Conservation (phyloP, 2,888 invertebrate species). For the Luperina testacea region DNA sequence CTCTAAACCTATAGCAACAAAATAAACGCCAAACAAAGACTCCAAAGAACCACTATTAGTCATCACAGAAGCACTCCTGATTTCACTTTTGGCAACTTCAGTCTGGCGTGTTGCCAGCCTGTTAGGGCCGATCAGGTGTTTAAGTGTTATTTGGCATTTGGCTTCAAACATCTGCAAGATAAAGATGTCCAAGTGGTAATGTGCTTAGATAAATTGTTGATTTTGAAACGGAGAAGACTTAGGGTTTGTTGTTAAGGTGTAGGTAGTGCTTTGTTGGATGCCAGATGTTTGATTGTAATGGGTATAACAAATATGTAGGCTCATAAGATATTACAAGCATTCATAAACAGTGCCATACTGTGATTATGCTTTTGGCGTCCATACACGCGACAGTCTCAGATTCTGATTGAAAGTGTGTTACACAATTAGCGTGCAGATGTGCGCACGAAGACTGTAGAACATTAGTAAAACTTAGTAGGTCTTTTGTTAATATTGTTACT, state of each 20-base stretch:
- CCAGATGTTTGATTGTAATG: background rate
- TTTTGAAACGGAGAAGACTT: constrained; percentile 37
- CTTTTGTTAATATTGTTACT: background rate
- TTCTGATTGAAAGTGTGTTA: too few species aligned
- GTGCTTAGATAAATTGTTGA: constrained; percentile 47
- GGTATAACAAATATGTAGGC: background rate
- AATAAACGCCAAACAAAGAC: constrained; percentile 1
- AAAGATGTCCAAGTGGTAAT: constrained; percentile 49
- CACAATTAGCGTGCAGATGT: background rate
- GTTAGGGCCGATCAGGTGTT: constrained; percentile 73
- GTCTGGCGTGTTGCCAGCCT: constrained; percentile 57
- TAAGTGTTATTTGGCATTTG: constrained; percentile 72
- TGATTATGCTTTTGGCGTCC: background rate
- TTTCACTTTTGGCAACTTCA: constrained; percentile 41
- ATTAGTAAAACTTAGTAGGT: background rate
- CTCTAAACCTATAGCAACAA: background rate
- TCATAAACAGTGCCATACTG: background rate
- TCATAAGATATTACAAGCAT: background rate
- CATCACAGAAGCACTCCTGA: constrained; percentile 27
- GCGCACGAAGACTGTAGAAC: background rate
- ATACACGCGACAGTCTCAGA: background rate
- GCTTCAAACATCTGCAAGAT: constrained; percentile 58
- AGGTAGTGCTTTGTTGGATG: background rate
- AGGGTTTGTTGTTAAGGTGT: background rate
- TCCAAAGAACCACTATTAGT: constrained; percentile 35